Percentiles rank a stretch among this genome's conserved stretches.
Evolutionary conservation across 2,113 vertebrate genomes (phyloP).

Genomic region (Corythoichthys haematopterus): DNA sequence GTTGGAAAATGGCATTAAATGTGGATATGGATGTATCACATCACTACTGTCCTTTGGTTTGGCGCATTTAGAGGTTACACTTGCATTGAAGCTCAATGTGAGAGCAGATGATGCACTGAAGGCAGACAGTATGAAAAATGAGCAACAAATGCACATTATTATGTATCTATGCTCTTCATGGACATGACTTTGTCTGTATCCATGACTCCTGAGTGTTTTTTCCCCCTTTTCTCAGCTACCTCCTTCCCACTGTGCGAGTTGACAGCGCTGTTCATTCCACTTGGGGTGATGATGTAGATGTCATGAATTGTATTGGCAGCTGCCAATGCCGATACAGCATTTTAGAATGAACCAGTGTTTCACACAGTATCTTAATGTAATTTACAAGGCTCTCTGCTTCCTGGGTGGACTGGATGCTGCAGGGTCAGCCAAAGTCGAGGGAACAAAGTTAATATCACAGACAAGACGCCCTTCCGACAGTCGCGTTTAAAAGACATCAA

Average conservation of each 20-base stretch:
- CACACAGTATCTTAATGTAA: slow-evolving; percentile 76
- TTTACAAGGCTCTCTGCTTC: slow-evolving; percentile 59
- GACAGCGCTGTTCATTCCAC: slow-evolving; percentile 72
- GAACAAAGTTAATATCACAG: slow-evolving; percentile 54
- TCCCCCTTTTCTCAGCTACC: slow-evolving; percentile 34
- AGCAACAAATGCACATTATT: slow-evolving; percentile 9
- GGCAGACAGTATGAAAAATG: slow-evolving; percentile 7
- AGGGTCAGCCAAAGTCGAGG: slow-evolving; percentile 60
- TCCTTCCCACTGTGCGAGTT: slow-evolving; percentile 44
- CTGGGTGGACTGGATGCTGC: slow-evolving; percentile 54
- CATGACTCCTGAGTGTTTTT: slow-evolving; percentile 13
- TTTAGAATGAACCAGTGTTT: slow-evolving; percentile 74
- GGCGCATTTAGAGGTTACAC: slow-evolving; percentile 13
- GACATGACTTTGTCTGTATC: slow-evolving; percentile 36
- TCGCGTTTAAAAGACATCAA: slow-evolving; percentile 1
- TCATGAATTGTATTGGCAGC: slow-evolving; percentile 77
- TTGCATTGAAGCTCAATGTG: neutral
- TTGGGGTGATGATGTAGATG: slow-evolving; percentile 68
- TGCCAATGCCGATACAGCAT: slow-evolving; percentile 74
- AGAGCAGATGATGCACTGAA: slow-evolving; percentile 6
- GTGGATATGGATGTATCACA: slow-evolving; percentile 21
- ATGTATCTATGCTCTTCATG: slow-evolving; percentile 19
- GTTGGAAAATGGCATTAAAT: slow-evolving; percentile 52
- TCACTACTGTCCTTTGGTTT: slow-evolving; percentile 16
- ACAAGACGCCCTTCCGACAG: slow-evolving; percentile 45